Percentiles rank a stretch among this genome's conserved stretches.
phyloP scores from a whole-genome alignment of 2,113 vertebrate genomes.

The Trogon melanurus region DNA sequence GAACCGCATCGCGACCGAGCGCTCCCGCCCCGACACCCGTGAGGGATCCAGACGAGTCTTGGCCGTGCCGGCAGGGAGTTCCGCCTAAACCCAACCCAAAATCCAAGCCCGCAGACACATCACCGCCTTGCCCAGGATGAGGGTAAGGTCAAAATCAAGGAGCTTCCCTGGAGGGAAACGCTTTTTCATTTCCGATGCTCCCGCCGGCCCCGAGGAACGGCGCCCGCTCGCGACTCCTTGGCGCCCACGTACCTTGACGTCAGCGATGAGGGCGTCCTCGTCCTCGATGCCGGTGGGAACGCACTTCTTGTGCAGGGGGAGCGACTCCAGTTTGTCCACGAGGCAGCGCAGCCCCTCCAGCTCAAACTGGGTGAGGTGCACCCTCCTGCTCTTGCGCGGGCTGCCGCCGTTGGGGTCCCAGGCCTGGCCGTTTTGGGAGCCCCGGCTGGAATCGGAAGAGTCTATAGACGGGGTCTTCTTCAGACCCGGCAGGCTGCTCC shows the following conservation, averaged over 20 bases:
- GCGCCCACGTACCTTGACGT: constrained; percentile 82
- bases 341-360: constrained; percentile 93
- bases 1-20: rapidly evolving
- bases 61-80: background rate
- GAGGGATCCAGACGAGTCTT: background rate
- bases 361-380: constrained; percentile 90
- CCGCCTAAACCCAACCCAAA: background rate
- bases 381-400: constrained; percentile 74
- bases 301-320: constrained; percentile 93
- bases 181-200: background rate
- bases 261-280: constrained; percentile 86
- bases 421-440: constrained; percentile 79
- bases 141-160: background rate
- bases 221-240: rapidly evolving
- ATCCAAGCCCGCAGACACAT: background rate
- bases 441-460: constrained; percentile 75
- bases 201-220: background rate
- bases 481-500: constrained; percentile 71
- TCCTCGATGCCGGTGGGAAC: constrained; percentile 91
- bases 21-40: rapidly evolving
- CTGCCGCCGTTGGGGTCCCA: constrained; percentile 73
- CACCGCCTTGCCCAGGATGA: background rate
- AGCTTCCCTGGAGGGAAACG: rapidly evolving
- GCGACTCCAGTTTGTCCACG: constrained; percentile 90
- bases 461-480: constrained; percentile 78